Conservation (phyloP, 2,113 vertebrate species). For the Semnornis frantzii region DNA sequence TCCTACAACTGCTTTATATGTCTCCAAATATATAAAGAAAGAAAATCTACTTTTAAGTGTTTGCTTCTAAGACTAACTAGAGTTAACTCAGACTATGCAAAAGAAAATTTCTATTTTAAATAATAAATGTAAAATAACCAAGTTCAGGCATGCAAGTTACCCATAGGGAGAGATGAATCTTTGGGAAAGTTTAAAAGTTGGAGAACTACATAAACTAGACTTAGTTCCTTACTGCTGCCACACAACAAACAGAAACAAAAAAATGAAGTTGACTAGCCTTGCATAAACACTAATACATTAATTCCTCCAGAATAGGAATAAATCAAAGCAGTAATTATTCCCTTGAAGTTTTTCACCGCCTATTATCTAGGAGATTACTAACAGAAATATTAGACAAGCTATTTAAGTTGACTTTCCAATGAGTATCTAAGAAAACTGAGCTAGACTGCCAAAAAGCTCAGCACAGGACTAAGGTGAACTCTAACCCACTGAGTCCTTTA, state of each 20-base stretch:
- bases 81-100: background rate
- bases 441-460: background rate
- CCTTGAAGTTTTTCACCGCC: background rate
- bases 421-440: background rate
- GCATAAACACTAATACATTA: background rate
- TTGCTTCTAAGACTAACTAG: background rate
- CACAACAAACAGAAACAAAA: background rate
- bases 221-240: background rate
- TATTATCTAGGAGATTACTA: background rate
- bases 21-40: background rate
- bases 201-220: background rate
- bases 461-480: background rate
- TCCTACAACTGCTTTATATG: background rate
- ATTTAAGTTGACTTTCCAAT: background rate
- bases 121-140: background rate
- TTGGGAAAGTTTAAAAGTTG: background rate
- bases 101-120: background rate
- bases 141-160: background rate
- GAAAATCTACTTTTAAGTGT: background rate
- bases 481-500: background rate
- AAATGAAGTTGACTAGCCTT: background rate
- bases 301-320: background rate
- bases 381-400: background rate
- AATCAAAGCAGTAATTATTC: background rate
- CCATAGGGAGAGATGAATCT: background rate